These are phyloP conservation scores for Oryctes rhinoceros DNA, from an alignment of 1,140 invertebrate genomes.

Conservation along the genomic window DNA sequence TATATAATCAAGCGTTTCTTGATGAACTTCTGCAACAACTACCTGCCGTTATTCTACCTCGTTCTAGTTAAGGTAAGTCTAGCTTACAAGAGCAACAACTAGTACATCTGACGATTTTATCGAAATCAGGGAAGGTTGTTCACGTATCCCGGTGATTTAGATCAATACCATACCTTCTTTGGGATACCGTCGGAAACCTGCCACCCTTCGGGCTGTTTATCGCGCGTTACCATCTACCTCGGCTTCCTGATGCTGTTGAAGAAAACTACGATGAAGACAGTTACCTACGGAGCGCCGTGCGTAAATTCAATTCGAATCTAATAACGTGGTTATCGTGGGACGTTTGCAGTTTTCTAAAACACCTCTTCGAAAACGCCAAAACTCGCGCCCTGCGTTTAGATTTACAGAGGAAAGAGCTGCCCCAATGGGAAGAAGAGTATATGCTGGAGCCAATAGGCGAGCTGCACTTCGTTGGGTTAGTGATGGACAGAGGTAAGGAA, in stretches of 20 bases:
- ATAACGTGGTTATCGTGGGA: neutral
- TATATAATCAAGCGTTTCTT: constrained; percentile 96
- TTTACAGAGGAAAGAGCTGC: constrained; percentile 1
- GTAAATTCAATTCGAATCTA: neutral
- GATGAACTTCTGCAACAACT: constrained; percentile 97
- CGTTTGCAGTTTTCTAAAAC: neutral
- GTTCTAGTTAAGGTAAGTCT: constrained; percentile 89
- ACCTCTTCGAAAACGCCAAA: neutral
- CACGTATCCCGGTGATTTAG: constrained; percentile 51
- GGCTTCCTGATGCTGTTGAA: constrained; percentile 50
- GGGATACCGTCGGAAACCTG: constrained; percentile 49
- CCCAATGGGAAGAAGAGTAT: constrained; percentile 55
- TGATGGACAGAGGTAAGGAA: constrained; percentile 51
- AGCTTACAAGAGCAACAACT: neutral
- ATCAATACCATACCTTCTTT: constrained; percentile 18
- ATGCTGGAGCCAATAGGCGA: constrained; percentile 42
- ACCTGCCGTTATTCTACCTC: constrained; percentile 97
- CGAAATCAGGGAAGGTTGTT: constrained; percentile 47
- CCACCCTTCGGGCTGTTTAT: constrained; percentile 48
- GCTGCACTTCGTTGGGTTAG: constrained; percentile 50
- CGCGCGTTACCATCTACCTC: constrained; percentile 48
- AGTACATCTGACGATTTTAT: constrained; percentile 30
- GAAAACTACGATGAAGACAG: neutral
- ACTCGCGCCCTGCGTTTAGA: neutral
- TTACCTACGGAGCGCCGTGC: neutral